Percentiles rank a stretch among this genome's conserved stretches.
Evolutionary conservation across 2,113 vertebrate species (phyloP).

Genomic region (Syngnathus typhle): DNA sequence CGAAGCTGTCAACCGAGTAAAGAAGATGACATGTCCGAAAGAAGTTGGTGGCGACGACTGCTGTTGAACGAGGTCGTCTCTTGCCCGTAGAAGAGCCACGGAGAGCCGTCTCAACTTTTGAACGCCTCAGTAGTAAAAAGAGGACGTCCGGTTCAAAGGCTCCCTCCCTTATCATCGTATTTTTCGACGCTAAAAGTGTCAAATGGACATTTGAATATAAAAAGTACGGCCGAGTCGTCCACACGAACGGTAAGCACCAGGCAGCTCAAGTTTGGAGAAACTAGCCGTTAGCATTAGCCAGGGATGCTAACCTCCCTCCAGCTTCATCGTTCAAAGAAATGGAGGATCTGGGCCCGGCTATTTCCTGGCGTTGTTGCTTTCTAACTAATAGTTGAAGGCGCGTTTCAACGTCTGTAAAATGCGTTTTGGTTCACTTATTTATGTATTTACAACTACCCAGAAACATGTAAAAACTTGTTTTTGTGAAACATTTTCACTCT

Average conservation of each 20-base stretch:
- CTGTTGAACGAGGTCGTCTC: constrained; percentile 1
- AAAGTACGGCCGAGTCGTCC: background rate
- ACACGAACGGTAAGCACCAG: constrained; percentile 38
- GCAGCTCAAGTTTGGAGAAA: background rate
- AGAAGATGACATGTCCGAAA: constrained; percentile 45
- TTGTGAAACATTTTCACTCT: background rate
- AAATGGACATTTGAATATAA: background rate
- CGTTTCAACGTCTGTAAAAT: background rate
- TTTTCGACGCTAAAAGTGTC: constrained; percentile 44
- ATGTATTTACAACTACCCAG: background rate
- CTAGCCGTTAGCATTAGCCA: constrained; percentile 41
- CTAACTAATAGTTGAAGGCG: background rate
- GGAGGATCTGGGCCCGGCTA: constrained; percentile 28
- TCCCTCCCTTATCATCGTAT: background rate
- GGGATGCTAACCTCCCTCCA: constrained; percentile 23
- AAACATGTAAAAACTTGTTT: background rate
- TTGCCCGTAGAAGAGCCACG: constrained; percentile 10
- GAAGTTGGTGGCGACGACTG: constrained; percentile 17
- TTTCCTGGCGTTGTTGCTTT: constrained; percentile 23
- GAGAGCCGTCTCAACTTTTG: constrained; percentile 40
- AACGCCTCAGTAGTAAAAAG: constrained; percentile 39
- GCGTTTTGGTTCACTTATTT: background rate
- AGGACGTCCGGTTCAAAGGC: background rate
- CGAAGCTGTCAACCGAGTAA: constrained; percentile 12
- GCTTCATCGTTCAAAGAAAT: background rate